Evolutionary conservation across 2,797 vertebrate genomes (phyloP).

Genomic region (Enteromius viviparus): DNA sequence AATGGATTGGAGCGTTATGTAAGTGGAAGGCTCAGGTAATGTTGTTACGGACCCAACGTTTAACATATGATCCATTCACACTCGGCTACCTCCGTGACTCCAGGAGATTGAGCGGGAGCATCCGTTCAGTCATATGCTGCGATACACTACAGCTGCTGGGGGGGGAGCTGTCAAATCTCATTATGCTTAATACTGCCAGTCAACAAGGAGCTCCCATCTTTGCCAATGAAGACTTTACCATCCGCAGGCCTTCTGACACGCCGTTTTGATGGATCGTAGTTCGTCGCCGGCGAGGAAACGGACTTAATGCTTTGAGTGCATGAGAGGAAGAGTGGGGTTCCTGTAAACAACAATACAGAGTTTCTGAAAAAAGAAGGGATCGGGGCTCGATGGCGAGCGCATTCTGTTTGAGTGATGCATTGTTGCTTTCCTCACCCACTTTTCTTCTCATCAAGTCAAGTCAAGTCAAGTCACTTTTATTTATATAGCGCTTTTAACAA

Average conservation of each 20-base stretch:
- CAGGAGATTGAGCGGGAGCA: slow-evolving; percentile 40
- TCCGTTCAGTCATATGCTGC: slow-evolving; percentile 41
- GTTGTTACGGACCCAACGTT: slow-evolving; percentile 11
- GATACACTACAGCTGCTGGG: slow-evolving; percentile 37
- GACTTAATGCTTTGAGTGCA: slow-evolving; percentile 59
- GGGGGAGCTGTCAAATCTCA: slow-evolving; percentile 57
- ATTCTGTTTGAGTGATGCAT: slow-evolving; percentile 28
- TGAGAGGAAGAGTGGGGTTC: slow-evolving; percentile 53
- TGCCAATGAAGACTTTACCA: slow-evolving; percentile 55
- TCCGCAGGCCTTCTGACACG: slow-evolving; percentile 49
- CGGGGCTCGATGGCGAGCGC: slow-evolving; percentile 19
- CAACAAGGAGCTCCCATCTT: slow-evolving; percentile 55
- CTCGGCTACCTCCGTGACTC: slow-evolving; percentile 35
- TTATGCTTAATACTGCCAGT: slow-evolving; percentile 59
- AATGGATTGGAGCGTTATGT: slow-evolving; percentile 32
- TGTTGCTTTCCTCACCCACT: slow-evolving; percentile 19
- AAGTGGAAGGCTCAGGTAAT: slow-evolving; percentile 40
- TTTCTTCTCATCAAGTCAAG: too few relatives aligned
- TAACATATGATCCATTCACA: slow-evolving; percentile 46
- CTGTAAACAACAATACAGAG: slow-evolving; percentile 54
- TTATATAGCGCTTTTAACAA: too few relatives aligned
- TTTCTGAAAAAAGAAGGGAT: slow-evolving; percentile 51
- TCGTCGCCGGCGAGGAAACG: slow-evolving; percentile 41
- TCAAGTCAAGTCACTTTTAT: too few relatives aligned
- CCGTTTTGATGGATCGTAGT: slow-evolving; percentile 55